These are phyloP conservation scores for Orbicella faveolata DNA, from an alignment of 64 coral and sea anemone genomes.

Conservation along the genomic window DNA sequence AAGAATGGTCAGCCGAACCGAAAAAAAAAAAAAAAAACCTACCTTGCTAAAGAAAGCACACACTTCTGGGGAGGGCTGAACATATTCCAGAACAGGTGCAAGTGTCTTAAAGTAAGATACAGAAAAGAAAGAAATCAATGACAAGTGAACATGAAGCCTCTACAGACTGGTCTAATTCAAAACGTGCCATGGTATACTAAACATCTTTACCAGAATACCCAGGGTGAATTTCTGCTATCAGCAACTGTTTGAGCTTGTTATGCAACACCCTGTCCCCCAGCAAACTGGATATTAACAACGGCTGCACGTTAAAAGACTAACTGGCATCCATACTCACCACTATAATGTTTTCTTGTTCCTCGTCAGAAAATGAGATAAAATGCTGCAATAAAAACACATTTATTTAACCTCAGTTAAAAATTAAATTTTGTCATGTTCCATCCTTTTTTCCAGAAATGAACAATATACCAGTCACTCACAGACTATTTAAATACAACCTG, in stretches of 20 bases:
- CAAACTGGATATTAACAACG: no score
- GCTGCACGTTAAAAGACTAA: no score
- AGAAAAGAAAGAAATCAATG: not conserved
- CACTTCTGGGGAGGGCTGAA: constrained; percentile 97
- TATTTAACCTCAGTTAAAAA: no score
- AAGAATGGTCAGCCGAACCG: no score
- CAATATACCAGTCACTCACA: no score
- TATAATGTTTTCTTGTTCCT: constrained; percentile 61
- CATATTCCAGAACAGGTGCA: constrained; percentile 92
- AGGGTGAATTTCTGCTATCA: no score
- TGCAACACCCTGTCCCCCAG: not conserved
- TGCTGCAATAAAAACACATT: constrained; percentile 35
- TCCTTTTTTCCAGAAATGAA: no score
- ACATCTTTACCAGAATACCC: no score
- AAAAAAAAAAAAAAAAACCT: not conserved
- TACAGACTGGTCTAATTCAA: no score
- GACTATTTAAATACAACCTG: no score
- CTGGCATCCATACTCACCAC: constrained; percentile 16
- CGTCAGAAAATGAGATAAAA: constrained; percentile 53
- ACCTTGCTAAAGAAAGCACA: constrained; percentile 99
- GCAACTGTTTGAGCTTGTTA: not conserved
- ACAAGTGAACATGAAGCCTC: not conserved
- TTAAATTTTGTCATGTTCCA: no score
- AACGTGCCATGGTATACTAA: no score
- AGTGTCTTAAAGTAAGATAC: constrained; percentile 51